Evolutionary conservation across 2,113 vertebrate genomes (phyloP).

Genomic region (Saccopteryx bilineata): DNA sequence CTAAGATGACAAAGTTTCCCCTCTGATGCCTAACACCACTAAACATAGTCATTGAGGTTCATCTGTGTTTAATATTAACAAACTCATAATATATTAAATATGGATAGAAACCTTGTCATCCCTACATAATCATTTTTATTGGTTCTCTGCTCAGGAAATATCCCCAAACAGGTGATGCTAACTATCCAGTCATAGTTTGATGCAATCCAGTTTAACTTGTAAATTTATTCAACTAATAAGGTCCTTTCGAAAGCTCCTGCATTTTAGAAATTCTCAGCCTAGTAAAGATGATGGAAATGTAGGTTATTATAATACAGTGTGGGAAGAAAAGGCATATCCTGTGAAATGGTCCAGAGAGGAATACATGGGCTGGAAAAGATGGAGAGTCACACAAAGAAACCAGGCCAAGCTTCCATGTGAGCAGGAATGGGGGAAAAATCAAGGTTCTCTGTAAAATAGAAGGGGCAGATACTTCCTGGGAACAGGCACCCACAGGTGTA

Average conservation of each 20-base stretch:
- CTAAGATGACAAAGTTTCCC: background rate
- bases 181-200: background rate
- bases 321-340: accelerated
- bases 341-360: background rate
- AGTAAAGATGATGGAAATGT: background rate
- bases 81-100: background rate
- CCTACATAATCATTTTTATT: background rate
- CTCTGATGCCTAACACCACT: background rate
- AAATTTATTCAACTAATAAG: background rate
- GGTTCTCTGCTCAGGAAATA: background rate
- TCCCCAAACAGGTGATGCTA: background rate
- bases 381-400: too few relatives aligned
- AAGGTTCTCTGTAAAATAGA: background rate
- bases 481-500: accelerated
- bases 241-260: background rate
- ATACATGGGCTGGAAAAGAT: accelerated
- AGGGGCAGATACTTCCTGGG: background rate
- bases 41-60: background rate
- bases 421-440: background rate
- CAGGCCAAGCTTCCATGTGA: accelerated
- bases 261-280: background rate
- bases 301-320: background rate
- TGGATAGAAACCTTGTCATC: background rate
- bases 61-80: background rate
- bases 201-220: background rate